Base-by-base conservation (phyloP, 2,797 vertebrate species). In the Phrynocephalus forsythii region DNA sequence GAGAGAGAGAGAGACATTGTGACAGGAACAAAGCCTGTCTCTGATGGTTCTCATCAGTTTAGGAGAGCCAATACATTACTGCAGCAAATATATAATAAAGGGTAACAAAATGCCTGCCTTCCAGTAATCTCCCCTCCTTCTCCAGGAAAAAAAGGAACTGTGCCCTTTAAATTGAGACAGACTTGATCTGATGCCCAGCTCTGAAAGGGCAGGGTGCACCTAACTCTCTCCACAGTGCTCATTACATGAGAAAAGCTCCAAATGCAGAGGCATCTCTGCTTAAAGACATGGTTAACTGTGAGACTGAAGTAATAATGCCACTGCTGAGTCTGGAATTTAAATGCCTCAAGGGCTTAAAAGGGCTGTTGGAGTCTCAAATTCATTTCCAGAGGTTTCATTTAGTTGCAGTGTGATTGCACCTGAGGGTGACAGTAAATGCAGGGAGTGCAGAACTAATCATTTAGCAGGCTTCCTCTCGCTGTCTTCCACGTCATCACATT, bases 341-440 rank as follows among this genome's bases (percentile, higher is more conserved):
- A 93, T 93, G 92, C 91, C 95, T 92, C 91, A 3, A 83, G 93
- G 94, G 91, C 44, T 92, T 81, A 80, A 93, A 92, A 93, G 86
- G 92, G 85, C 81, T 91, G 91, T 92, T 91, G 85, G 85, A 87
- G 89, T 90, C 78, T 52, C 66, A 90, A 93, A 95, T 94, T 95
- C 88, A 93, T 95, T 95, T 95, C 93, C 92, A 87, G 90, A 79
- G 91, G 87, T 94, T 94, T 94, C 93, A 94, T 94, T 96, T 93
- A 91, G 93, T 93, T 89, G 92, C 92, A 92, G 91, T 82, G 85
- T 92, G 91, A 93, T 94, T 94, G 94, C 91, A 94, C 94, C 93
- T 94, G 92, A 89, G 93, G 94, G 86, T 83, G 92, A 91, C 85
- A 92, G 88, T 91, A 94, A 93, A 94, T 93, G 88, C 88, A 87